Evolutionary conservation across 2,888 invertebrate species (phyloP), one percentile per base, ranked within the genome.

Genomic region (Pterostichus madidus): DNA sequence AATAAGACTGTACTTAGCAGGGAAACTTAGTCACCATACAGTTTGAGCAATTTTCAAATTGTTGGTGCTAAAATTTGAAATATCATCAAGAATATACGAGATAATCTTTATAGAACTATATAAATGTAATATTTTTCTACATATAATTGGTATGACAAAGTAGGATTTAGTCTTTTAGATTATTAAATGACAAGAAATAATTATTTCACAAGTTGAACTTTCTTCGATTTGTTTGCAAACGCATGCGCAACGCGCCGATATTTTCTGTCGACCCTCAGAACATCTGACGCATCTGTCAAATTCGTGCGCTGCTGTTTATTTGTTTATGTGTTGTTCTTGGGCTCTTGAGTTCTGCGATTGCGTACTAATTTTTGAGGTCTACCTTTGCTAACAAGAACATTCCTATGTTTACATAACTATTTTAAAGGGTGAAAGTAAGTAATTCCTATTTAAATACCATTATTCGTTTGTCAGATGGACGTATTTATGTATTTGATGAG

Each of bases 361-460:
- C 83, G 83, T 83, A 83, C 76, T 77, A 35, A 83, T 83, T 73
- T 59, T 81, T 81, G 61, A 75, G 49, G 44, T 64, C 44, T 75
- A 56, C 31, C 32, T 59, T 81, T 59, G 56, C 73, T 81, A 81
- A 75, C 71, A 80, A 81, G 59, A 81, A 81, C 46, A 73, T 75
- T 46, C 49, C 59, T 73, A 81, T 81, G 81, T 81, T 81, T 81
- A 81, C 75, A 81, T 81, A 81, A 81, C 81, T 81, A 81, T 81
- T 75, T 39, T 46, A 59, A 73, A 53, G 11, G 39, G 71, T 44
- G 32, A 61, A 39, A 73, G 81, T 81, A 81, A 81, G 81, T 81
- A 75, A 56, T 59, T 44, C 39, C n/a, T 52, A 49, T 49, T 79
- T 64, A 31, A 79, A 32, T 64, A 24, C 49, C 32, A 5, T 39